phyloP scores from a whole-genome alignment of 1,140 invertebrate species.

The Listronotus bonariensis region DNA sequence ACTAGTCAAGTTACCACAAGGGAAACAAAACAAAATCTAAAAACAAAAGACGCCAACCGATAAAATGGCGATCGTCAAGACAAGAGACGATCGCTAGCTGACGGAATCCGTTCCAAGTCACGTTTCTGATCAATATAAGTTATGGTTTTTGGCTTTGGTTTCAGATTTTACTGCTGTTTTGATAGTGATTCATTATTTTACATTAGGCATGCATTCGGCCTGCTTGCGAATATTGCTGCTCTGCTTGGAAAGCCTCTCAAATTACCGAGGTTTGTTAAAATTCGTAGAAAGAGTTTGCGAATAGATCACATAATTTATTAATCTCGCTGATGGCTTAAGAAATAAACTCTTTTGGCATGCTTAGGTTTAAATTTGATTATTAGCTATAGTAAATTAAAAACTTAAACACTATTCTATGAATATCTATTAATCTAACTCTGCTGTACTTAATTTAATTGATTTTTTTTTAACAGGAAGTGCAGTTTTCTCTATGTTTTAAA shows the following conservation, averaged over 20 bases:
- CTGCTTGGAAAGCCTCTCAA: conserved; percentile 19
- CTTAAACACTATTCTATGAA: too few species aligned
- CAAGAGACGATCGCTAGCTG: conserved; percentile 31
- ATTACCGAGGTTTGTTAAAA: conserved; percentile 19
- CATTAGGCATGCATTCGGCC: conserved; percentile 37
- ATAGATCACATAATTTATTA: conserved; percentile 3
- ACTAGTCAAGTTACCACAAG: conserved; percentile 7
- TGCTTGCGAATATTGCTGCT: conserved; percentile 24
- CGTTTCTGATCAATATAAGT: conserved; percentile 41
- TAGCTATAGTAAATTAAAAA: too few species aligned
- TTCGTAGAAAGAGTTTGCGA: conserved; percentile 2
- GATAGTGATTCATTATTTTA: conserved; percentile 39
- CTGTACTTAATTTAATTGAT: too few species aligned
- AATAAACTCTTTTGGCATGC: too few species aligned
- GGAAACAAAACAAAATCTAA: conserved; percentile 8
- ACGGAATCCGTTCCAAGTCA: conserved; percentile 35
- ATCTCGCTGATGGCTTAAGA: too few species aligned
- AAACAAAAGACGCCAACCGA: conserved; percentile 24
- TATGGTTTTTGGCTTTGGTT: conserved; percentile 39
- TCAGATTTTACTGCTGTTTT: conserved; percentile 39
- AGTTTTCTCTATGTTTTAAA: too few species aligned
- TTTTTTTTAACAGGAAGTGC: too few species aligned
- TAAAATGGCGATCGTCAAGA: conserved; percentile 39
- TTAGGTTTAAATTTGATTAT: too few species aligned
- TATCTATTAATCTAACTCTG: too few species aligned